These are phyloP conservation scores for Coracias cyanogaster DNA, from an alignment of 2,797 vertebrate species.

Conservation along the genomic window DNA sequence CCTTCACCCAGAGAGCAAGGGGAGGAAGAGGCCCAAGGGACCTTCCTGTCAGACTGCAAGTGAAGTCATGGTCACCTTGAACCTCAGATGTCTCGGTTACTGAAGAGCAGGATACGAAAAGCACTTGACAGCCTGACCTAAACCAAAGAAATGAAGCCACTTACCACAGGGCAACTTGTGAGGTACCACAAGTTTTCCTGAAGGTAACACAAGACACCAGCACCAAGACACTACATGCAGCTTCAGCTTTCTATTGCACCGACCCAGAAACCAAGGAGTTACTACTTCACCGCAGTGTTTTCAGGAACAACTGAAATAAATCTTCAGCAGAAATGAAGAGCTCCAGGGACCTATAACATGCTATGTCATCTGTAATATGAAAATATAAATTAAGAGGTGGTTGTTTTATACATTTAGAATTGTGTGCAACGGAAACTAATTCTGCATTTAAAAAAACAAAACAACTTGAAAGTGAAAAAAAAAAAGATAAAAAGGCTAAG, in stretches of 20 bases:
- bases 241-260: background rate
- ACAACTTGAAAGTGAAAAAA: background rate
- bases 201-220: background rate
- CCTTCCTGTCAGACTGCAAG: background rate
- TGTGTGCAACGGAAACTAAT: background rate
- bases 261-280: background rate
- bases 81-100: background rate
- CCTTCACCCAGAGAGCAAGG: background rate
- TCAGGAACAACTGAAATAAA: background rate
- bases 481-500: background rate
- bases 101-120: background rate
- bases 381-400: slow-evolving; percentile 16
- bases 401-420: background rate
- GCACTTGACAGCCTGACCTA: background rate
- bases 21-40: background rate
- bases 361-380: background rate
- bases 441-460: background rate
- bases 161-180: background rate
- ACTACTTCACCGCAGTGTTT: background rate
- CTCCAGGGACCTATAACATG: background rate
- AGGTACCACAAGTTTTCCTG: background rate
- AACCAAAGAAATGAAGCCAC: fast-evolving
- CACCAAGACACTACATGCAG: fast-evolving
- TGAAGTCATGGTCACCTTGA: background rate
- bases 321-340: background rate